Base-by-base conservation (phyloP, 2,797 vertebrate species). In the Todus mexicanus region DNA sequence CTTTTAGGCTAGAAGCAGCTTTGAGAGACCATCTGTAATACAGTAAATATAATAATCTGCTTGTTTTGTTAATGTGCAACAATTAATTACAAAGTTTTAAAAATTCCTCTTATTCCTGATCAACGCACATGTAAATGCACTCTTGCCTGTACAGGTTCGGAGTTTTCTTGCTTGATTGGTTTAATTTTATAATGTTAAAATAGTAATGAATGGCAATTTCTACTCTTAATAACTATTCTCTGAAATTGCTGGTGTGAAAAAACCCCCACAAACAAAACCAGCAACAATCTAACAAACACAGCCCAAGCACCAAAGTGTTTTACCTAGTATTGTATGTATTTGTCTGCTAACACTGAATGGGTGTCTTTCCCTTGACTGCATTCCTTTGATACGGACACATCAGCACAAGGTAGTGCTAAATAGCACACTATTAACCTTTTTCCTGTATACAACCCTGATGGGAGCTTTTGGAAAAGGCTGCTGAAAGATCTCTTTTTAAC, bases 341-440 rank as follows among this genome's bases (percentile, higher is more conserved):
- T 45, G 4, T 37, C 54, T 86, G 12, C 43, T 42, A 64, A 61
- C 50, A 43, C 37, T 25, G 21, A 69, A 29, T 37, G 13, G 38
- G 20, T 57, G 90, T 84, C 26, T 74, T 11, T 78, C 22, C 17
- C 9, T 83, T 61, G 20, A 54, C 43, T 60, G 16, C 40, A 66
- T 72, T 92, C 33, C 10, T 78, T 69, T 54, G 60, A n/a, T 79
- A 43, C 1, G 1, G 16, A 20, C 33, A 53, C 84, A 29, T 74
- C 77, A 92, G 70, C 91, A 91, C 79, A 86, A 87, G 85, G 77
- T 84, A 72, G 89, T 91, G 94, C 82, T 95, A 93, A 89, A 87
- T 37, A 92, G 17, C 73, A 75, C 63, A 40, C 8, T 54, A 45
- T 86, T 75, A 69, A 65, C 72, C 15, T 65, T 86, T 86, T 81